Evolutionary conservation across 2,113 vertebrate species (phyloP).

Genomic region (Phalacrocorax brasilianus): DNA sequence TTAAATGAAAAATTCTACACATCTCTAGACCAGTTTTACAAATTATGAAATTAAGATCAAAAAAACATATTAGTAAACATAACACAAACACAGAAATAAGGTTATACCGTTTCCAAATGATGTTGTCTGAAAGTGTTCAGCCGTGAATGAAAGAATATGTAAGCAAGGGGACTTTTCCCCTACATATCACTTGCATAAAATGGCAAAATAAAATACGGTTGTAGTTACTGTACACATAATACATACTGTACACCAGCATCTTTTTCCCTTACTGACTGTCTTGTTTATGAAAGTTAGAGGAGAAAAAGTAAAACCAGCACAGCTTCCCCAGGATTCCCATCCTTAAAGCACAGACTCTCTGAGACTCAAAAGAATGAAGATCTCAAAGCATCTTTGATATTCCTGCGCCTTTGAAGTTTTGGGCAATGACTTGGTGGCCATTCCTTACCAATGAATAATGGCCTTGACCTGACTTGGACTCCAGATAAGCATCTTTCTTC

Average conservation of each 20-base stretch:
- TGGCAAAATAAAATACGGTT: not conserved
- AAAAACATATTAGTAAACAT: not conserved
- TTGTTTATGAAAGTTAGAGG: not conserved
- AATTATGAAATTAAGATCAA: not conserved
- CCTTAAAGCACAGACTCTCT: not conserved
- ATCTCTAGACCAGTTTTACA: not conserved
- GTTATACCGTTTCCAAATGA: not conserved
- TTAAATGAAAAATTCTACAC: not conserved
- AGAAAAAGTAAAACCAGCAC: not conserved
- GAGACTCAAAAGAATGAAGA: not conserved
- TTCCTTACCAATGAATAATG: not conserved
- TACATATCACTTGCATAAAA: not conserved
- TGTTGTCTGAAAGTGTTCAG: not conserved
- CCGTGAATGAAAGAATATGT: not conserved
- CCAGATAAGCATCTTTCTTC: not conserved
- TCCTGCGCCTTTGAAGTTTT: not conserved
- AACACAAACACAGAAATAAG: not conserved
- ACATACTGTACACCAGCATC: not conserved
- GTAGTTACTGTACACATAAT: not conserved
- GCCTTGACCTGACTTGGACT: not conserved
- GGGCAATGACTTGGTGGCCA: not conserved
- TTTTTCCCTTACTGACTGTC: not conserved
- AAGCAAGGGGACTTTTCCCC: not conserved
- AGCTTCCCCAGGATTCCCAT: not conserved
- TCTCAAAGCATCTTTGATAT: constrained; percentile 27